Evolutionary conservation across 2,888 invertebrate genomes (phyloP), one percentile per base, ranked within the genome.

Genomic region (Mactromeris polynyma): DNA sequence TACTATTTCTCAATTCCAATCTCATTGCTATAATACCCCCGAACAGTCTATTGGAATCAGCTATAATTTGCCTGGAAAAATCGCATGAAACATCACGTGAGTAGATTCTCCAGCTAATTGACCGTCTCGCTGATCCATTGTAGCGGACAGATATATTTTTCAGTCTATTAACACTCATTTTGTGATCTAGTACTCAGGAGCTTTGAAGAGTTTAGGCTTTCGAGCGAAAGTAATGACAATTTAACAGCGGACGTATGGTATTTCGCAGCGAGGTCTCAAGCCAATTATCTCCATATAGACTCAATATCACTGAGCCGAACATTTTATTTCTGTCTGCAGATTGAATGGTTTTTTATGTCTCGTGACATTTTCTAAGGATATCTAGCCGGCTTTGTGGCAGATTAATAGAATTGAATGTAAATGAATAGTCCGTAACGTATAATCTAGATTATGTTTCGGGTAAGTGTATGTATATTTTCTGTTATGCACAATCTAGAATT

Each of bases 181-280:
- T 81, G 87, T 81, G 81, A 89, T 87, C 73, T 83, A 78, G 82
- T 77, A 85, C 87, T 80, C 87, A 40, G 21, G 82, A 91, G 91
- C 89, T 86, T 85, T 83, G 80, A 91, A 89, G 83, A 89, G 81
- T 79, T 81, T 81, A 83, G 73, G 85, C 82, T 91, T 89, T 85
- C 83, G 77, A 81, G 91, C 80, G 83, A 87, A 89, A 87, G 58
- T 91, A 91, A 91, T 91, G 91, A 91, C 89, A 58, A 83, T 89
- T 87, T 87, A 81, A 83, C 91, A 58, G 91, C 85, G 80, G 73
- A 83, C 85, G 91, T 91, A 91, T 91, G 91, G 51, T 51, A 84
- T 91, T 91, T 89, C 91, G 83, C 91, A 73, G 83, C 73, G 83
- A 77, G 86, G 86, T 83, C 91, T 89, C 87, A 33, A 89, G 78